Percentiles rank a stretch among this genome's conserved stretches.
Conservation (phyloP, 2,888 invertebrate species). For the Hypselothyrea guttata region DNA sequence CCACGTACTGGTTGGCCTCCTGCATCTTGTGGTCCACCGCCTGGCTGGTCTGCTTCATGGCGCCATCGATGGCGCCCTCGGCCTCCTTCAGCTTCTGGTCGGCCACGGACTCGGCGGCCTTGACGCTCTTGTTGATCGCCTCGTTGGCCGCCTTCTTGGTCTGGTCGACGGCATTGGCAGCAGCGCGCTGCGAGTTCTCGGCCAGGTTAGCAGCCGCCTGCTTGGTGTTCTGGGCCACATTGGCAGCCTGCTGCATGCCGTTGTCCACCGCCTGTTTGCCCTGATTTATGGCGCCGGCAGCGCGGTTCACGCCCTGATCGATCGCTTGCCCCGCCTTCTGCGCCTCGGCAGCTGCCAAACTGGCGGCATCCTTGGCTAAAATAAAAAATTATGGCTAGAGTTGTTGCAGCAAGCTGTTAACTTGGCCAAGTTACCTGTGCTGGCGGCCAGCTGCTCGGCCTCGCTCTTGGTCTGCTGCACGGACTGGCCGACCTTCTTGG, state of each 20-base stretch:
- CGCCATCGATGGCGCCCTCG: slow-evolving; percentile 84
- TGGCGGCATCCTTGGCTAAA: slow-evolving; percentile 82
- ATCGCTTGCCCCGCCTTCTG: slow-evolving; percentile 81
- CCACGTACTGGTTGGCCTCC: slow-evolving; percentile 85
- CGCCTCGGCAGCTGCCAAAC: slow-evolving; percentile 78
- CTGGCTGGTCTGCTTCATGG: slow-evolving; percentile 84
- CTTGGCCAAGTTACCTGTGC: slow-evolving; percentile 82
- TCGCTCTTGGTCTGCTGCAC: slow-evolving; percentile 85
- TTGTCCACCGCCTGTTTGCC: slow-evolving; percentile 74
- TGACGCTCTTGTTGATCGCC: slow-evolving; percentile 83
- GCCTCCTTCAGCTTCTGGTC: slow-evolving; percentile 83
- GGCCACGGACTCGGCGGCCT: slow-evolving; percentile 82
- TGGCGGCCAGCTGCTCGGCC: slow-evolving; percentile 83
- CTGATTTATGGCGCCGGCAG: slow-evolving; percentile 74
- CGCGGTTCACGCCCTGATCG: slow-evolving; percentile 79
- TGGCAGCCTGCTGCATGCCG: slow-evolving; percentile 72
- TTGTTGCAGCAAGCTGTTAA: too few relatives aligned
- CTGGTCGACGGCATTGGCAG: slow-evolving; percentile 82
- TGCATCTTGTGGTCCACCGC: slow-evolving; percentile 86
- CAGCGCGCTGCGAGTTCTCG: slow-evolving; percentile 80
- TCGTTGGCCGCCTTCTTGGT: slow-evolving; percentile 83
- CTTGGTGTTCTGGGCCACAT: slow-evolving; percentile 79
- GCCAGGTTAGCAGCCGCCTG: slow-evolving; percentile 79
- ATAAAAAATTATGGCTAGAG: not conserved
- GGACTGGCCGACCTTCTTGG: slow-evolving; percentile 85